These are phyloP conservation scores for Sussaba pulchella DNA, from an alignment of 2,888 invertebrate species.

Conservation along the genomic window DNA sequence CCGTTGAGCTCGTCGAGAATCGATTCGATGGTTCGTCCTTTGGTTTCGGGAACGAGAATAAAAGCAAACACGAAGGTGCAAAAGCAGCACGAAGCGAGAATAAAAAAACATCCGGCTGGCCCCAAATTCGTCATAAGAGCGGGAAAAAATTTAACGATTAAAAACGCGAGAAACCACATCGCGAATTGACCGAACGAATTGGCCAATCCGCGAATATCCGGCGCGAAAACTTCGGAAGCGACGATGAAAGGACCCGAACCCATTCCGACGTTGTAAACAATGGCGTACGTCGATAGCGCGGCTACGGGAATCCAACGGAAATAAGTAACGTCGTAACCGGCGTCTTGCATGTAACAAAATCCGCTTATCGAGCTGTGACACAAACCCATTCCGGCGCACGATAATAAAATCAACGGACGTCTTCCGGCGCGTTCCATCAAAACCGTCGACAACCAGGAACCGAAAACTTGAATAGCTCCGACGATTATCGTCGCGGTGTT, in stretches of 20 bases:
- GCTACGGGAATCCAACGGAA: conserved; percentile 85
- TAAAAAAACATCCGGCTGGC: conserved; percentile 79
- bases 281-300: conserved; percentile 85
- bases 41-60: conserved; percentile 79
- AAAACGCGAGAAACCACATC: conserved; percentile 78
- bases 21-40: conserved; percentile 77
- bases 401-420: conserved; percentile 84
- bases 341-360: conserved; percentile 79
- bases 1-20: conserved; percentile 79
- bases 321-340: conserved; percentile 73
- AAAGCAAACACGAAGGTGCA: conserved; percentile 74
- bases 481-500: conserved; percentile 87
- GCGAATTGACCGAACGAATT: conserved; percentile 72
- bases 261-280: conserved; percentile 85
- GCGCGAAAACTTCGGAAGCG: conserved; percentile 85
- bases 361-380: conserved; percentile 79
- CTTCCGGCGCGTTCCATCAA: conserved; percentile 88
- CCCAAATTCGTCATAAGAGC: conserved; percentile 72
- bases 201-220: conserved; percentile 76
- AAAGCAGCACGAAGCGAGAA: conserved; percentile 75
- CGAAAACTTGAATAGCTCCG: conserved; percentile 86
- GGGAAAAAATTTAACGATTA: conserved; percentile 78
- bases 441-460: conserved; percentile 84
- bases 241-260: conserved; percentile 86
- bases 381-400: conserved; percentile 81